Base-by-base conservation (phyloP, 1,140 invertebrate genomes). In the Magallana angulata region DNA sequence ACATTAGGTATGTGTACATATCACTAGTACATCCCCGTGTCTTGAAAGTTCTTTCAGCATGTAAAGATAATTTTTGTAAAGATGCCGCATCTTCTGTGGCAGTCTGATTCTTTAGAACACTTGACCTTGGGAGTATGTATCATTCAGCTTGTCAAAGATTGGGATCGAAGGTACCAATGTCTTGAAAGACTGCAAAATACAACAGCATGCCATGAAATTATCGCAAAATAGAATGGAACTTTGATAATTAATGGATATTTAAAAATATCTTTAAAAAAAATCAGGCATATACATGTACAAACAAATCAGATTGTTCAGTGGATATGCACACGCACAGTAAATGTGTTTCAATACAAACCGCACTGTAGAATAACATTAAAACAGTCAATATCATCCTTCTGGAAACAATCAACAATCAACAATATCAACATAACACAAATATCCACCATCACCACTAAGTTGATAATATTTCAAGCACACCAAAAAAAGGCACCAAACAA, bases 81-180 rank as follows among this genome's bases (percentile, higher is more conserved):
- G 36, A 48, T 48, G 36, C 36, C 36, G 36, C 36, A 48, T 5
- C 36, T 48, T 48, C 36, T 48, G 14, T 82, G 48, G 48, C 48
- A 57, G 57, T 57, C 48, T 82, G 81, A 8, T 11, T 82, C 81
- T 48, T 92, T 58, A 82, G 48, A 86, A 93, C 24, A 94, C 93
- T 90, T 94, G 92, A 60, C 94, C 94, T 90, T 93, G 91, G 24
- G 93, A 94, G 83, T 94, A 95, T 48, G 93, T 94, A 86, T 93
- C 91, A 88, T 95, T 95, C 30, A 95, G 88, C 88, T 95, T 94
- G n/a, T 94, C 93, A 91, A 95, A 94, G 16, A 94, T 89, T 58
- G 94, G 94, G 57, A 95, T 94, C 2, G 94, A 93, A 87, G 94
- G 94, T 4, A 95, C 93, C 85, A 94, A 60, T 9, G 93, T 92